Evolutionary conservation across 1,140 invertebrate genomes (phyloP).

Genomic region (Drosophila setifemur): DNA sequence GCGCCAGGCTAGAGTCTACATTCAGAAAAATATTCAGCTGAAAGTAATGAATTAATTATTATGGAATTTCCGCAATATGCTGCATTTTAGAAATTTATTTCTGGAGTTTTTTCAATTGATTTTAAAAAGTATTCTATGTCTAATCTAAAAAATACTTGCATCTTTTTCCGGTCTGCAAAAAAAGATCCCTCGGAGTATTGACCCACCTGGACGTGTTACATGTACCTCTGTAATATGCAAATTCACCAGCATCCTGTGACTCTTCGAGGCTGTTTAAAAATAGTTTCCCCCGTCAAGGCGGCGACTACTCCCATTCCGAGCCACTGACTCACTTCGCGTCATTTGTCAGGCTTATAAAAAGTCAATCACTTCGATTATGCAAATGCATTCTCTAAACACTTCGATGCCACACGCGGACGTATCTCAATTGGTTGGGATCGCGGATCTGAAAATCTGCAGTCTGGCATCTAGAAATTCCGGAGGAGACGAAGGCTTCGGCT

Average conservation of each 20-base stretch:
- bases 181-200: too few relatives aligned
- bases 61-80: too few relatives aligned
- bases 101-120: too few relatives aligned
- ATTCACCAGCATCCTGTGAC: slow-evolving; percentile 14
- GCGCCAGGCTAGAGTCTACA: slow-evolving; percentile 14
- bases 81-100: too few relatives aligned
- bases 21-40: too few relatives aligned
- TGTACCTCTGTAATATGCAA: slow-evolving; percentile 6
- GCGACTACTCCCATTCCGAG: slow-evolving; percentile 25
- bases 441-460: too few relatives aligned
- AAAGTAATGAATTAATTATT: too few relatives aligned
- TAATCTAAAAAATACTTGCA: too few relatives aligned
- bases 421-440: slow-evolving; percentile 27
- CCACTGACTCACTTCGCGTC: slow-evolving; percentile 37
- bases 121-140: too few relatives aligned
- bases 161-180: too few relatives aligned
- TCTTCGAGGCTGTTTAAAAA: neutral
- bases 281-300: slow-evolving; percentile 1
- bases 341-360: slow-evolving; percentile 52
- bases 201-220: too few relatives aligned
- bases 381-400: slow-evolving; percentile 31
- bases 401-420: slow-evolving; percentile 16
- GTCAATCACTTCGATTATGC: slow-evolving; percentile 43
- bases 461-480: neutral
- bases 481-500: neutral